Base-by-base conservation (phyloP, 92 coral and sea anemone species). In the Muricea muricata region DNA sequence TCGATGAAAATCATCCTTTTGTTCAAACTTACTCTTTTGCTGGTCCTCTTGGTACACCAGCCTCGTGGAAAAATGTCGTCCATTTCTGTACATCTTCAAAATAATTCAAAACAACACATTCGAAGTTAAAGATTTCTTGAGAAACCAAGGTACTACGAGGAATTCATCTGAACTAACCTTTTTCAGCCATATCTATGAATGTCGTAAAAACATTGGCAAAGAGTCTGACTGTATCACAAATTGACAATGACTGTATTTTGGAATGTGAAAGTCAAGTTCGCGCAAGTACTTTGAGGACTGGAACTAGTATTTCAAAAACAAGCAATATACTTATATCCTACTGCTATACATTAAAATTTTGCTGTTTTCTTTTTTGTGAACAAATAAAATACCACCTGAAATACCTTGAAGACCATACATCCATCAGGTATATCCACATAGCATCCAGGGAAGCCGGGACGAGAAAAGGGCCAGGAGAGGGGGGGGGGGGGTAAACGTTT, bases 41-140 rank as follows among this genome's bases (percentile, higher is more conserved):
- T 75, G 91, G 94, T 34, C 92, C 93, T 52, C 86, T 86, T 26
- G 99, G 99, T 14, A 96, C 91, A 2, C 99, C 99, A 20, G 99
- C 99, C 37, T 93, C 87, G 57, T 91, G 85, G 89, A 96, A 96
- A 82, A 96, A 96, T 60, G 81, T 76, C 73, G 89, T 73, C 99
- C 99, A 96, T 86, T 93, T 96, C 39, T 45, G 1, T n/a, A 78
- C 33, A 78, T 78, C 83, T 78, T 30, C 0, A 5, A 34, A 11
- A 24, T 6, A 10, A 11, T n/a, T 8, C 55, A 41, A 34, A 57
- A 32, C 6, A n/a, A 31, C n/a, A 26, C n/a, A n/a, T n/a, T n/a
- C 33, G 35, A 9, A 18, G 2, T 1, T 26, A 8, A 20, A 61
- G 11, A 56, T 15, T 17, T 56, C 23, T 18, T 34, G 9, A 56